phyloP scores from a whole-genome alignment of 2,113 vertebrate species.

The Corythoichthys intestinalis region DNA sequence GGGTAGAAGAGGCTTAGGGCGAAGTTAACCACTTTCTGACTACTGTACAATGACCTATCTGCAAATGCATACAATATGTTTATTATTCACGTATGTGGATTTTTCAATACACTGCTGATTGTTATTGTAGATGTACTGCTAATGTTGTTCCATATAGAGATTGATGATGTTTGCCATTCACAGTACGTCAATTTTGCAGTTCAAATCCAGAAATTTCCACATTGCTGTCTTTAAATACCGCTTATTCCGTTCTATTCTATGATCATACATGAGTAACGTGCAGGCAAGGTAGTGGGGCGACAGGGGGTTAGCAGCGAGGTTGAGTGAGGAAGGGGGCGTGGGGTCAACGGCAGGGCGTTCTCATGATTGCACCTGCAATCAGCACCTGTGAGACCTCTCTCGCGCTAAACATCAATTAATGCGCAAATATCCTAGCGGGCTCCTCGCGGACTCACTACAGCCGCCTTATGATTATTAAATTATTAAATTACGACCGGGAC shows the following conservation, averaged over 20 bases:
- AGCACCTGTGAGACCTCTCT: conserved; percentile 54
- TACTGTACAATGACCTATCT: too few species aligned
- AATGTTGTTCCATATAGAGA: too few species aligned
- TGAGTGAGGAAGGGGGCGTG: background rate
- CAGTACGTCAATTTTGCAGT: too few species aligned
- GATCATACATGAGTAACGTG: background rate
- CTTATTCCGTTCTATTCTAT: background rate
- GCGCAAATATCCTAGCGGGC: conserved; percentile 35
- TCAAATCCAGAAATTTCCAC: too few species aligned
- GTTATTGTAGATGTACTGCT: too few species aligned
- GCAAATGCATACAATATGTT: too few species aligned
- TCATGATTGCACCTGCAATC: conserved; percentile 47
- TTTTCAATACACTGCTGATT: too few species aligned
- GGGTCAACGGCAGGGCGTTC: conserved; percentile 23
- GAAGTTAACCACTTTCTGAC: too few species aligned
- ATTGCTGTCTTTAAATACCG: too few species aligned
- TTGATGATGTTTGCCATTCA: too few species aligned
- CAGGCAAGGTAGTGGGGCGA: background rate
- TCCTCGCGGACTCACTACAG: conserved; percentile 27
- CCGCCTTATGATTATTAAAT: conserved; percentile 24
- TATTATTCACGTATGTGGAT: too few species aligned
- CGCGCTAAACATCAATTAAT: conserved; percentile 58
- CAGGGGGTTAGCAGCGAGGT: background rate
- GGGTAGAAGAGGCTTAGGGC: too few species aligned
- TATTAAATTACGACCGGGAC: conserved; percentile 13